phyloP scores from a whole-genome alignment of 2,113 vertebrate species.

The Silurus meridionalis region DNA sequence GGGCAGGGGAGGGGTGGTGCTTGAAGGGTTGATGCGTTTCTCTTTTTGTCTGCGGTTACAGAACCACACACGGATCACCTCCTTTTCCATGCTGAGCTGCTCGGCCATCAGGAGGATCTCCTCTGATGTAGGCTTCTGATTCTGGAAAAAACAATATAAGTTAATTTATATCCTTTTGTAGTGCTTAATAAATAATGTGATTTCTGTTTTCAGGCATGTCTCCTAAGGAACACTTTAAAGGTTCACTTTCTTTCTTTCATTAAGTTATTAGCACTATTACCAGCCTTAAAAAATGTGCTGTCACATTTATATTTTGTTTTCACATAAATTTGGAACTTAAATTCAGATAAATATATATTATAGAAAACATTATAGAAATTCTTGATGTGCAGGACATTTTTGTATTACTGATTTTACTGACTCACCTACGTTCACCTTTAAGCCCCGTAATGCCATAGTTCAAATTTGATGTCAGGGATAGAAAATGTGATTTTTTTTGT shows the following conservation, averaged over 20 bases:
- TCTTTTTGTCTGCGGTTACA: conserved; percentile 93
- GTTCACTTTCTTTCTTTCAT: too few relatives aligned
- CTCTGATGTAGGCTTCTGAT: conserved; percentile 95
- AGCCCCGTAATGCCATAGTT: background rate
- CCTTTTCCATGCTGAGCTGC: conserved; percentile 94
- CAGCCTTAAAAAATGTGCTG: conserved; percentile 1
- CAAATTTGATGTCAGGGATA: background rate
- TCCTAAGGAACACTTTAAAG: background rate
- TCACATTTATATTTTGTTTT: background rate
- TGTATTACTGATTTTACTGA: background rate
- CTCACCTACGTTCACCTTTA: background rate
- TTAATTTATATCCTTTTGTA: background rate
- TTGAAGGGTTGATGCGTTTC: conserved; percentile 90
- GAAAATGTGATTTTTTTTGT: too few relatives aligned
- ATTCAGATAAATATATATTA: background rate
- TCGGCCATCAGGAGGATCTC: conserved; percentile 90
- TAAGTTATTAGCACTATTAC: background rate
- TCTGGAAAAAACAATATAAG: conserved; percentile 65
- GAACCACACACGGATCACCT: conserved; percentile 93
- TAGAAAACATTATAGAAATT: too few relatives aligned
- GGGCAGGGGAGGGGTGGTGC: conserved; percentile 82
- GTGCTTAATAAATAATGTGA: conserved; percentile 19
- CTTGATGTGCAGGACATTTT: background rate
- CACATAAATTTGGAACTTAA: background rate
- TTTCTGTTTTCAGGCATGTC: background rate